Evolutionary conservation across 2,797 vertebrate species (phyloP).

Genomic region (Nannoperca australis): DNA sequence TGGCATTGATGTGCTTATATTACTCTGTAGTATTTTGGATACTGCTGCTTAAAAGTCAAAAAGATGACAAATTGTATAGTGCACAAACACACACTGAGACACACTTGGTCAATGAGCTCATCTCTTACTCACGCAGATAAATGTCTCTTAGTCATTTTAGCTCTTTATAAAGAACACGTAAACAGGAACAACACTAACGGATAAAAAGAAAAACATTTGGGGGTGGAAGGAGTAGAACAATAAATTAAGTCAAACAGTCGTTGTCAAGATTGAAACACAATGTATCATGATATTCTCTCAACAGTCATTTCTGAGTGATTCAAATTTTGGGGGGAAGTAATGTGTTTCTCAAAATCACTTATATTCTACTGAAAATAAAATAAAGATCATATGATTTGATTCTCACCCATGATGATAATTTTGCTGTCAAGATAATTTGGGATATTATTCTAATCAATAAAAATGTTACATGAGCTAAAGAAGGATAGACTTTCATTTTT

Average conservation of each 20-base stretch:
- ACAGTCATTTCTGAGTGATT: not conserved
- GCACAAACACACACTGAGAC: slow-evolving; percentile 31
- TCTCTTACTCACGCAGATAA: slow-evolving; percentile 45
- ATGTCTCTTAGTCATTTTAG: slow-evolving; percentile 53
- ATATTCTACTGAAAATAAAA: slow-evolving; percentile 11
- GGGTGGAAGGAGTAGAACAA: slow-evolving; percentile 9
- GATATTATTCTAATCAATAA: slow-evolving; percentile 38
- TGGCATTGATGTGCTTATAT: slow-evolving; percentile 12
- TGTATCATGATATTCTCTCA: not conserved
- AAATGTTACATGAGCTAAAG: slow-evolving; percentile 30
- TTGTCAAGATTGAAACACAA: not conserved
- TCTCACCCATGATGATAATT: slow-evolving; percentile 21
- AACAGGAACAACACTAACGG: slow-evolving; percentile 36
- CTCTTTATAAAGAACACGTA: slow-evolving; percentile 36
- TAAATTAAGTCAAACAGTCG: slow-evolving; percentile 15
- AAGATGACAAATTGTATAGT: slow-evolving; percentile 30
- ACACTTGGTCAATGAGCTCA: slow-evolving; percentile 57
- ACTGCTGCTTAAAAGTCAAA: slow-evolving; percentile 3
- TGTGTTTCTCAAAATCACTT: slow-evolving; percentile 29
- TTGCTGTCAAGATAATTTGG: slow-evolving; percentile 31
- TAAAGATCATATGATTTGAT: not conserved
- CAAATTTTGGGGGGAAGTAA: not conserved
- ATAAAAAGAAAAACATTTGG: not conserved
- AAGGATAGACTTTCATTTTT: slow-evolving; percentile 35
- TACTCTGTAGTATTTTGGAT: slow-evolving; percentile 13